Evolutionary conservation across 2,113 vertebrate genomes (phyloP).

Genomic region (cattle (Bos taurus)): ARS-UCD2.0 NC_037332.1:68254001-68254500

Average conservation of each 20-base stretch:
- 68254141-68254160: not conserved
- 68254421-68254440: accelerated
- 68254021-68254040: accelerated
- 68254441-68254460: accelerated
- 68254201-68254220: constrained; percentile 1
- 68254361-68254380: not conserved
- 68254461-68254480: not conserved
- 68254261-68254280: constrained; percentile 12
- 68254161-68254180: not conserved
- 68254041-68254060: not conserved
- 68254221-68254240: not conserved
- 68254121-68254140: not conserved
- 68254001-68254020: not conserved
- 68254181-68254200: not conserved
- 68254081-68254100: not conserved
- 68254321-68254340: not conserved
- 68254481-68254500: not conserved
- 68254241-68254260: not conserved
- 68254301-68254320: not conserved
- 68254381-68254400: not conserved
- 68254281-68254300: not conserved
- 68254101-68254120: not conserved
- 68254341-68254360: not conserved
- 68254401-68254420: not conserved
- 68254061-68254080: not conserved